Conservation (phyloP, 2,888 invertebrate genomes). For the Pseudanteris insignis region DNA sequence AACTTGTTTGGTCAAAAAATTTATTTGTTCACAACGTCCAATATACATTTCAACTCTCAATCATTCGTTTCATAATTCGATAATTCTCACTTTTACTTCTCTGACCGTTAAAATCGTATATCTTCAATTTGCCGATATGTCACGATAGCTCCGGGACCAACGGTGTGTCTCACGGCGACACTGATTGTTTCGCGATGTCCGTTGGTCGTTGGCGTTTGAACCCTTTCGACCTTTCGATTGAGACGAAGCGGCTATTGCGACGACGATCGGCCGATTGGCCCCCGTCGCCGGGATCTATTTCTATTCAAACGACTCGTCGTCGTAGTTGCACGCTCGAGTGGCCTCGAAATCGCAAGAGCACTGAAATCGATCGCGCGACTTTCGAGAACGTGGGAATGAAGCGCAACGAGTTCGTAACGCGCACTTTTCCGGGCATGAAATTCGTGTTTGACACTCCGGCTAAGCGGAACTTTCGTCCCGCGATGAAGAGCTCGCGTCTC, state of each 20-base stretch:
- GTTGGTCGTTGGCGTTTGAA: conserved; percentile 14
- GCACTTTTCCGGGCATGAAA: conserved; percentile 27
- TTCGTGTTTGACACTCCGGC: conserved; percentile 15
- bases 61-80: too few species aligned
- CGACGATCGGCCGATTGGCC: conserved; percentile 14
- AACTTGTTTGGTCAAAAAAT: too few species aligned
- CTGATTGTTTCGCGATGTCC: conserved; percentile 28
- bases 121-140: too few species aligned
- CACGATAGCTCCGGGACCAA: too few species aligned
- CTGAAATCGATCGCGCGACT: conserved; percentile 53
- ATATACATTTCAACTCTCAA: too few species aligned
- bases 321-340: conserved; percentile 44
- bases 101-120: too few species aligned
- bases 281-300: conserved; percentile 9
- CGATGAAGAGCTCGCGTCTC: background rate
- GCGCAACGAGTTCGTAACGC: conserved; percentile 18
- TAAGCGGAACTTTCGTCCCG: background rate
- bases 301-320: too few species aligned
- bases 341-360: conserved; percentile 54
- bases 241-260: conserved; percentile 18
- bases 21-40: too few species aligned
- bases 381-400: conserved; percentile 56
- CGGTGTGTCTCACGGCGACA: conserved; percentile 9
- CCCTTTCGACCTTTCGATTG: conserved; percentile 22
- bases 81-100: too few species aligned